phyloP scores from a whole-genome alignment of 2,797 vertebrate genomes.

The Neopelma chrysocephalum region DNA sequence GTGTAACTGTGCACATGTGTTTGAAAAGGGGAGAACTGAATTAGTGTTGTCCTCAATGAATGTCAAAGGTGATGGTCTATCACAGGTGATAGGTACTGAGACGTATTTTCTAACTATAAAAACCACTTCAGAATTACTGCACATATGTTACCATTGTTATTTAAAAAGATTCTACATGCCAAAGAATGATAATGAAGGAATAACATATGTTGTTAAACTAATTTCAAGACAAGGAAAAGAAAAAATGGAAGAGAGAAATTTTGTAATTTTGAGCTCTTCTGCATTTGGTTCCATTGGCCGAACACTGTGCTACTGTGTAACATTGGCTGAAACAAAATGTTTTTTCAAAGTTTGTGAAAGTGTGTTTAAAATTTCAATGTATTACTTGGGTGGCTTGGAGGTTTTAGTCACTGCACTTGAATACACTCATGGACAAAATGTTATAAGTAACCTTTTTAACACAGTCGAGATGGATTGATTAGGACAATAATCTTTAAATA shows the following conservation, averaged over 20 bases:
- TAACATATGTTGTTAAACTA: not conserved
- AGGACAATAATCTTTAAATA: not conserved
- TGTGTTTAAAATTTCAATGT: not conserved
- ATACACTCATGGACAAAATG: not conserved
- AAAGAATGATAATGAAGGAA: conserved; percentile 15
- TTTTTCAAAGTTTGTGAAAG: not conserved
- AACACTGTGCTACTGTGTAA: not conserved
- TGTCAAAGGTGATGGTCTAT: not conserved
- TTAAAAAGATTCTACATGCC: not conserved
- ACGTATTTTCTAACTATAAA: not conserved
- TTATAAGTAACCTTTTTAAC: not conserved
- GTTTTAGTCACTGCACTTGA: not conserved
- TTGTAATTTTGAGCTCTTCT: not conserved
- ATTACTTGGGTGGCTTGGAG: not conserved
- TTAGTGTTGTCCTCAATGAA: not conserved
- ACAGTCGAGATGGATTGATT: not conserved
- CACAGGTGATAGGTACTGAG: not conserved
- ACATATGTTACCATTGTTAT: conserved; percentile 41
- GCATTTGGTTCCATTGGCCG: not conserved
- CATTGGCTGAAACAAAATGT: not conserved
- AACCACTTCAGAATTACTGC: not conserved
- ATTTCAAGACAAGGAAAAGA: not conserved
- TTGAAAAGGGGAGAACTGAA: not conserved
- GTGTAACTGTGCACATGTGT: not conserved
- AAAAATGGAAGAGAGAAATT: not conserved